phyloP scores from a whole-genome alignment of 2,888 invertebrate species.

The Megastigmus dorsalis region DNA sequence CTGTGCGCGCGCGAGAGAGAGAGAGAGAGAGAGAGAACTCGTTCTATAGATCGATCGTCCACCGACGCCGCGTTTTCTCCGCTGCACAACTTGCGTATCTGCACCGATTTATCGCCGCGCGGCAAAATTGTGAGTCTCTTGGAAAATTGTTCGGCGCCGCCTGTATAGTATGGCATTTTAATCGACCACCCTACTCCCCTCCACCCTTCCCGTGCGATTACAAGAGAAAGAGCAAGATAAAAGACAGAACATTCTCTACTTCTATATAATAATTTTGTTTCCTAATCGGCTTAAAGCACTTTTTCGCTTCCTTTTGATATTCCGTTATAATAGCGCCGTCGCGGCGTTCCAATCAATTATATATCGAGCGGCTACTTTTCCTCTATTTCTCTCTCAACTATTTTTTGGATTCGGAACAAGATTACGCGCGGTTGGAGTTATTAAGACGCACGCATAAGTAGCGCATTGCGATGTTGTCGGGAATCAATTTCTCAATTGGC shows the following conservation, averaged over 20 bases:
- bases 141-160: constrained; percentile 38
- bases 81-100: constrained; percentile 36
- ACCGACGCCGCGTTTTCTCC: neutral
- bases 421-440: too few species aligned
- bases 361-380: neutral
- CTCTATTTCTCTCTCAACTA: too few species aligned
- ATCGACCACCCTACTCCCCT: too few species aligned
- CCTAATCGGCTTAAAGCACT: constrained; percentile 3
- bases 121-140: constrained; percentile 47
- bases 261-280: constrained; percentile 31
- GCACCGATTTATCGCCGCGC: constrained; percentile 46
- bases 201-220: too few species aligned
- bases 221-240: too few species aligned
- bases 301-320: neutral
- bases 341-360: constrained; percentile 11
- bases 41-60: constrained; percentile 35
- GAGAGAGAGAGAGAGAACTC: constrained; percentile 28
- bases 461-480: neutral
- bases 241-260: constrained; percentile 19
- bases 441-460: too few species aligned
- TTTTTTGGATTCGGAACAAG: too few species aligned
- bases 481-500: neutral
- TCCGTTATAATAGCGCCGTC: neutral
- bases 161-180: constrained; percentile 47
- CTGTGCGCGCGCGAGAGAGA: too few species aligned